Percentiles rank a stretch among this genome's conserved stretches.
Evolutionary conservation across 2,888 invertebrate genomes (phyloP).

Genomic region (Oscheius onirici): DNA sequence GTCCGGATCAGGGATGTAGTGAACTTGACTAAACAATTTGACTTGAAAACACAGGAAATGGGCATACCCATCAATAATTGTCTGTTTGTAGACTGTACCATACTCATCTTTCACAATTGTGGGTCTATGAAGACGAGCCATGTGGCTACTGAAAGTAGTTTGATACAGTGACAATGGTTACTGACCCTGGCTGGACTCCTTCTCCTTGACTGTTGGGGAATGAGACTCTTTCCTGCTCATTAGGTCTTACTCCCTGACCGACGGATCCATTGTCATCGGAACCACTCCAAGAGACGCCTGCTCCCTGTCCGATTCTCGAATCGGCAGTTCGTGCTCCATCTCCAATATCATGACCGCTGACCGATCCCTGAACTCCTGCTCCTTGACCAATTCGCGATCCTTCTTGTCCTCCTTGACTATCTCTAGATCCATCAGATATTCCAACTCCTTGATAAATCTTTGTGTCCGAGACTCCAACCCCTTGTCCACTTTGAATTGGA

Average conservation of each 20-base stretch:
- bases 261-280: background rate
- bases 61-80: slow-evolving; percentile 2
- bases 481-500: background rate
- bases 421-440: background rate
- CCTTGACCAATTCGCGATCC: background rate
- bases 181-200: slow-evolving; percentile 7
- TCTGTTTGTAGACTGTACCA: slow-evolving; percentile 14
- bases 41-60: background rate
- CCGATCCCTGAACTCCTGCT: background rate
- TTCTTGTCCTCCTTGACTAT: background rate
- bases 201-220: slow-evolving; percentile 6
- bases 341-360: background rate
- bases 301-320: background rate
- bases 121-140: slow-evolving; percentile 5
- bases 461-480: background rate
- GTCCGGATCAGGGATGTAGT: slow-evolving; percentile 8
- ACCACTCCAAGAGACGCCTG: background rate
- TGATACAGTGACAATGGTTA: background rate
- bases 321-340: background rate
- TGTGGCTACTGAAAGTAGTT: background rate
- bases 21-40: background rate
- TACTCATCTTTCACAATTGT: slow-evolving; percentile 22
- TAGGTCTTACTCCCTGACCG: slow-evolving; percentile 3
- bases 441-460: background rate
- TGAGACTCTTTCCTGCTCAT: slow-evolving; percentile 5